Evolutionary conservation across 2,888 invertebrate species (phyloP).

Genomic region (Myopa tessellatipennis): DNA sequence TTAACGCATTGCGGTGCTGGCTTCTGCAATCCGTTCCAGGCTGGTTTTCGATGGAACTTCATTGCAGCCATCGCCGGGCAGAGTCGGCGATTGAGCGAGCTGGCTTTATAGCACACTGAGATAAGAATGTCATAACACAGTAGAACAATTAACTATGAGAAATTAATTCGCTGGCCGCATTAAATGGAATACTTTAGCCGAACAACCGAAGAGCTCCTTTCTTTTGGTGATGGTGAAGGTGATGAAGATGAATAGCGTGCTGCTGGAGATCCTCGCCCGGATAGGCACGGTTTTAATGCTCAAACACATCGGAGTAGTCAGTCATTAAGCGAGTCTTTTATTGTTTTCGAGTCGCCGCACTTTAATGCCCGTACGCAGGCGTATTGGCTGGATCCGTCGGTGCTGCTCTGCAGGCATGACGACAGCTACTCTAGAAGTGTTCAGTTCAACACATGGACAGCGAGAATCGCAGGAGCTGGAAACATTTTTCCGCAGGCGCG

Average conservation of each 20-base stretch:
- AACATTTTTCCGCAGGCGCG: constrained; percentile 41
- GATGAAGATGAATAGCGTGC: constrained; percentile 17
- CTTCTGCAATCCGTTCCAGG: constrained; percentile 9
- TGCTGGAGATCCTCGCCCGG: background rate
- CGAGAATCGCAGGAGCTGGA: constrained; percentile 39
- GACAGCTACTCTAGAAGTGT: constrained; percentile 30
- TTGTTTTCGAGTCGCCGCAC: constrained; percentile 31
- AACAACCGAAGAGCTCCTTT: background rate
- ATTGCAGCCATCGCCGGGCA: background rate
- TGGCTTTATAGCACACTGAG: constrained; percentile 55
- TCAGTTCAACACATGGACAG: constrained; percentile 25
- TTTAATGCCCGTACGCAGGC: background rate
- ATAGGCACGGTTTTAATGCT: constrained; percentile 10
- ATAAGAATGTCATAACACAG: constrained; percentile 60
- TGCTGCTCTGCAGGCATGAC: constrained; percentile 22
- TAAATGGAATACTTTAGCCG: background rate
- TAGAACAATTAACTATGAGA: constrained; percentile 59
- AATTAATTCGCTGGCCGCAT: constrained; percentile 47
- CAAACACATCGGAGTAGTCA: constrained; percentile 5
- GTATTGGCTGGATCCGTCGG: background rate
- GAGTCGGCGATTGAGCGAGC: background rate
- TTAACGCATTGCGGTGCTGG: constrained; percentile 28
- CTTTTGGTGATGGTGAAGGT: background rate
- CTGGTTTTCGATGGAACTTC: background rate
- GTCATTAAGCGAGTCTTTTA: constrained; percentile 35